Percentiles rank a stretch among this genome's conserved stretches.
These are phyloP conservation scores for Erinaceus europaeus DNA, from an alignment of 2,113 vertebrate species.

Conservation along the genomic window DNA sequence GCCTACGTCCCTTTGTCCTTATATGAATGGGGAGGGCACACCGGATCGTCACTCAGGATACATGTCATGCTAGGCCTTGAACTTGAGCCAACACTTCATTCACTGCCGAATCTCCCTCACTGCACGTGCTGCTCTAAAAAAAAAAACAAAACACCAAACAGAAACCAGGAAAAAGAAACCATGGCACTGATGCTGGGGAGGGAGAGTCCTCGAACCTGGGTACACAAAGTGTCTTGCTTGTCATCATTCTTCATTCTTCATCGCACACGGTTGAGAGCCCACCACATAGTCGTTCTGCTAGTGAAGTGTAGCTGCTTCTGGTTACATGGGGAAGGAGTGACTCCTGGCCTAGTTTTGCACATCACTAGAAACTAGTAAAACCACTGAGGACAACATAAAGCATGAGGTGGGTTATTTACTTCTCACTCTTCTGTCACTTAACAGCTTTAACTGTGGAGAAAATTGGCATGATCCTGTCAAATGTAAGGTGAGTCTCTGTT, in stretches of 20 bases:
- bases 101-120: no score
- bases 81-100: no score
- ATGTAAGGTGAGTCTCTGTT: constrained; percentile 93
- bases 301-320: background rate
- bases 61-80: no score
- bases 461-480: constrained; percentile 99
- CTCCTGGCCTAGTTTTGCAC: background rate
- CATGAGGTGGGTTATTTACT: background rate
- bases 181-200: no score
- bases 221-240: no score
- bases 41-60: no score
- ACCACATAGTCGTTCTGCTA: background rate
- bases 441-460: constrained; percentile 98
- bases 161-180: no score
- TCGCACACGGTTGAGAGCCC: background rate
- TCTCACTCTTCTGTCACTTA: constrained; percentile 64
- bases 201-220: no score
- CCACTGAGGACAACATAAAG: background rate
- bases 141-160: no score
- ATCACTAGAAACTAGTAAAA: background rate
- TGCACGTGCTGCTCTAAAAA: no score
- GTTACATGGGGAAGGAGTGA: background rate
- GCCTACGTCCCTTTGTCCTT: no score
- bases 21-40: no score
- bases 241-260: constrained; percentile 8